phyloP scores from a whole-genome alignment of 2,888 invertebrate species.

The Acrobasis consociella region DNA sequence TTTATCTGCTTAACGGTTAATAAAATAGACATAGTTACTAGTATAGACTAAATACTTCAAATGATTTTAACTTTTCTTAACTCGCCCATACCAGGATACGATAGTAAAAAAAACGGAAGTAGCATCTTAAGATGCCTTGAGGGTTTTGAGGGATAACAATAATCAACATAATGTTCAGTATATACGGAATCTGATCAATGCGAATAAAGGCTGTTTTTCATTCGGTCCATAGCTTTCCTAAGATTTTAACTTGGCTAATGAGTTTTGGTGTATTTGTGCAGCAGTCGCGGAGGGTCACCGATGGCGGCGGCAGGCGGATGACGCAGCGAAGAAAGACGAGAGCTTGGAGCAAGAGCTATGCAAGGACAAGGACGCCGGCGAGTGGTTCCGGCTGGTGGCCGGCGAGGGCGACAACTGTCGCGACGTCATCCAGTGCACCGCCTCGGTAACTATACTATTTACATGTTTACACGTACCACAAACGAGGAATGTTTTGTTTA shows the following conservation, averaged over 20 bases:
- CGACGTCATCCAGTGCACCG: conserved; percentile 97
- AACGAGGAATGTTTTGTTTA: background rate
- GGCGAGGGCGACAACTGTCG: conserved; percentile 96
- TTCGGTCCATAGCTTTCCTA: too few species aligned
- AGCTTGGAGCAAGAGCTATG: conserved; percentile 94
- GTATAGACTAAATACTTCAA: too few species aligned
- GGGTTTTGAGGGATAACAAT: too few species aligned
- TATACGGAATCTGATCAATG: too few species aligned
- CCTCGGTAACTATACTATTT: conserved; percentile 86
- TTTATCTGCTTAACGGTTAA: background rate
- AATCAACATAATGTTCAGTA: too few species aligned
- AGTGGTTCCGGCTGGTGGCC: conserved; percentile 95
- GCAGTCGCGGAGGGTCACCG: conserved; percentile 78
- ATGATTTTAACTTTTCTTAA: too few species aligned
- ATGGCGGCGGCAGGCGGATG: conserved; percentile 87
- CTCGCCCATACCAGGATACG: too few species aligned
- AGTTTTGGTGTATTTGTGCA: conserved; percentile 45
- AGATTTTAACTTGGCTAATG: background rate
- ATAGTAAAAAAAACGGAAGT: too few species aligned
- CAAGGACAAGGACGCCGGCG: conserved; percentile 97
- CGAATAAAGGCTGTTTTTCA: too few species aligned
- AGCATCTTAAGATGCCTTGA: too few species aligned
- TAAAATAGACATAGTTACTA: too few species aligned
- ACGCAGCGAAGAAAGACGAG: conserved; percentile 89
- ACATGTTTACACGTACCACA: conserved; percentile 29